Base-by-base conservation (phyloP, 1,140 invertebrate species). In the Lasioglossum albipes region DNA sequence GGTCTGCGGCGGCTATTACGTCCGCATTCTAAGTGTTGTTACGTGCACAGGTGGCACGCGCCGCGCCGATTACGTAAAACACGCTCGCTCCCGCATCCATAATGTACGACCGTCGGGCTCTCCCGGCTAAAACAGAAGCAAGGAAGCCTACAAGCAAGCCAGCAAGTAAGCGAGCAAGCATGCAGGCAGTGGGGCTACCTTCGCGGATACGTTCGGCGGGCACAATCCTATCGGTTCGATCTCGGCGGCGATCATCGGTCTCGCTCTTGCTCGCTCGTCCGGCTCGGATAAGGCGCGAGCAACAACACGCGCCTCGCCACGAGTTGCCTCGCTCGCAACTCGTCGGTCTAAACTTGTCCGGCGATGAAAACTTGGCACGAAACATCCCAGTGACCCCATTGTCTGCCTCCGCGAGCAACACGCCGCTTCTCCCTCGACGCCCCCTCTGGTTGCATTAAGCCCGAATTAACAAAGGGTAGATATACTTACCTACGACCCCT, bases 341-440 rank as follows among this genome's bases (percentile, higher is more conserved):
- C 36, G 0, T 49, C 74, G 85, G 89, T 87, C 89, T 91, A 89
- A 91, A 91, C 88, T 91, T 88, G 91, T 90, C 85, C 89, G 82
- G 86, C 83, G 86, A 88, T 88, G 88, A 87, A 90, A 91, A 89
- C 88, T 91, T 91, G 88, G 87, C 89, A 89, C 86, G 90, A 89
- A 89, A 88, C 86, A 91, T 82, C 90, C 90, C 84, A 89, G 85
- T 91, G 91, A 91, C 90, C 91, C 84, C 86, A 89, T 92, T 91
- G 87, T 91, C 88, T 88, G 86, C 76, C 82, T 87, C 70, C 85
- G 81, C 45, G 84, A 85, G 87, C 78, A 89, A 89, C 89, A 87
- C 9, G 83, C 73, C 82, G 18, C 42, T 61, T 18, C 49, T 22
- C 49, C 16, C 66, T n/a, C 16, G 42, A 6, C 2, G 54, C 64